Percentiles rank a stretch among this genome's conserved stretches.
These are phyloP conservation scores for Dendrolimus kikuchii DNA, from an alignment of 1,140 invertebrate species.

Conservation along the genomic window DNA sequence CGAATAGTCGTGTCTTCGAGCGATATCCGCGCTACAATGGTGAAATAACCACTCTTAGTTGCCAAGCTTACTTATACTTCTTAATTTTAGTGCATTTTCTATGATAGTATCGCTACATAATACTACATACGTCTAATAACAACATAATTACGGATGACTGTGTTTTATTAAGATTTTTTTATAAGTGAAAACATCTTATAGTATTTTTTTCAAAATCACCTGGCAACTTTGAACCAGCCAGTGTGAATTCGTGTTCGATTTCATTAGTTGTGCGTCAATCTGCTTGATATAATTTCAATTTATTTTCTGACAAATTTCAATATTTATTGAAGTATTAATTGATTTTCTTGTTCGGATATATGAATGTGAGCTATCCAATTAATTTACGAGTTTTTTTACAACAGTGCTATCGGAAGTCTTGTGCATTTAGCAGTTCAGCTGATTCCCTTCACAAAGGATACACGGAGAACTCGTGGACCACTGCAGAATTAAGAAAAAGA, in stretches of 20 bases:
- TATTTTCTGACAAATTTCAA: conserved; percentile 34
- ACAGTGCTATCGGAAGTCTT: conserved; percentile 10
- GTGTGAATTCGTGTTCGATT: conserved; percentile 29
- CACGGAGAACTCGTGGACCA: conserved; percentile 22
- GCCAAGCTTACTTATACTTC: too few species aligned
- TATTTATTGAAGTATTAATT: conserved; percentile 16
- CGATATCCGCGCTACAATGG: too few species aligned
- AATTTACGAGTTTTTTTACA: conserved; percentile 4
- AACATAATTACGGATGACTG: too few species aligned
- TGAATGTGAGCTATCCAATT: conserved; percentile 6
- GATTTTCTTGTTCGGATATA: conserved; percentile 10
- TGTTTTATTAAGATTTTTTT: background rate
- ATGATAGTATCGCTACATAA: too few species aligned
- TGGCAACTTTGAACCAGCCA: conserved; percentile 11
- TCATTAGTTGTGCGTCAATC: conserved; percentile 38
- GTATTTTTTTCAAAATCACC: background rate
- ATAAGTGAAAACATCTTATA: background rate
- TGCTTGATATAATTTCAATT: conserved; percentile 22
- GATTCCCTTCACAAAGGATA: conserved; percentile 48
- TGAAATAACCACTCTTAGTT: too few species aligned
- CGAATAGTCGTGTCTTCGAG: too few species aligned
- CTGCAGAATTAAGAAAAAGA: conserved; percentile 22
- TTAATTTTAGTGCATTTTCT: too few species aligned
- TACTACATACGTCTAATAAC: too few species aligned
- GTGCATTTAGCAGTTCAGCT: conserved; percentile 23